These are phyloP conservation scores for Drosophila macrospina DNA, from an alignment of 2,888 invertebrate genomes.

Conservation along the genomic window DNA sequence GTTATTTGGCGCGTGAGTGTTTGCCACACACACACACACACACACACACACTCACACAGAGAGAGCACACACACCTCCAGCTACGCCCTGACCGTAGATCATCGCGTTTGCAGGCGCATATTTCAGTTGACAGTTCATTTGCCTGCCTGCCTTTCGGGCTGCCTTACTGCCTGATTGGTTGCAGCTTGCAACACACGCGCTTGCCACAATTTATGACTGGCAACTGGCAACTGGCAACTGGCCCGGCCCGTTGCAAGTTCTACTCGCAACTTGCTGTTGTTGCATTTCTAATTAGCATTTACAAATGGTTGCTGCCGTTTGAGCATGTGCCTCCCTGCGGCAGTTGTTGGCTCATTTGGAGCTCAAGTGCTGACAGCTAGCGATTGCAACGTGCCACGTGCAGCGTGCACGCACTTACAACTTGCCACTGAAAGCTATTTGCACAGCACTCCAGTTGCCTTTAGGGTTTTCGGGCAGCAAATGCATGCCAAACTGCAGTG, in stretches of 20 bases:
- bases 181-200: conserved; percentile 33
- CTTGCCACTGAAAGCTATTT: conserved; percentile 54
- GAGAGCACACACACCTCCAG: conserved; percentile 45
- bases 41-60: conserved; percentile 49
- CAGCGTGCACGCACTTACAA: conserved; percentile 4
- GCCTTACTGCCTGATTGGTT: conserved; percentile 51
- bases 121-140: conserved; percentile 78
- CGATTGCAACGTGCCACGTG: conserved; percentile 13
- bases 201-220: conserved; percentile 52
- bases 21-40: conserved; percentile 51
- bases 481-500: neutral
- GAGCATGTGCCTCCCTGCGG: conserved; percentile 26
- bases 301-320: conserved; percentile 59
- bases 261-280: conserved; percentile 35
- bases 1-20: conserved; percentile 63
- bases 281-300: conserved; percentile 76
- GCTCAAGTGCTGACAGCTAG: conserved; percentile 59
- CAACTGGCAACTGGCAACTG: conserved; percentile 28
- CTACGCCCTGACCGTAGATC: conserved; percentile 69
- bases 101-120: conserved; percentile 49
- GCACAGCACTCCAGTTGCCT: conserved; percentile 30
- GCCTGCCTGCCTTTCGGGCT: conserved; percentile 37
- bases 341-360: conserved; percentile 58
- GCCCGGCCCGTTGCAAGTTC: neutral
- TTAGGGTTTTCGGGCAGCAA: conserved; percentile 25